phyloP scores from a whole-genome alignment of 1,140 invertebrate species.

The Formica exsecta region DNA sequence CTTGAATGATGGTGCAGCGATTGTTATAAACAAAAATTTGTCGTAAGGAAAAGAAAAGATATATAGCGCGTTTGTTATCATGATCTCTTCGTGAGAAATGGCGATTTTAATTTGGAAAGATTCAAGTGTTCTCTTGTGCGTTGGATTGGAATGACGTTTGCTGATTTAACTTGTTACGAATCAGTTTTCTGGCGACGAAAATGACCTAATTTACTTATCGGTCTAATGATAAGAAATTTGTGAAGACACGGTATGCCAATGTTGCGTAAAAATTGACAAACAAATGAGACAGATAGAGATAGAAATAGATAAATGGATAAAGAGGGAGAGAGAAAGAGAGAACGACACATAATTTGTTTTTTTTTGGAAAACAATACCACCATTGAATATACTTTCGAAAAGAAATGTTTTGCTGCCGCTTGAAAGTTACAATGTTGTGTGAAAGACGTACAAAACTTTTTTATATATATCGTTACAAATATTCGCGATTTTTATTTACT shows the following conservation, averaged over 20 bases:
- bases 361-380: constrained; percentile 34
- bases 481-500: constrained; percentile 27
- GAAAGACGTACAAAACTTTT: constrained; percentile 1
- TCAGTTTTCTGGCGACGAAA: constrained; percentile 24
- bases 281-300: neutral
- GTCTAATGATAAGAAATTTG: constrained; percentile 41
- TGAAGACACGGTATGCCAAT: constrained; percentile 32
- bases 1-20: neutral
- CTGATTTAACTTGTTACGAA: constrained; percentile 30
- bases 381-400: constrained; percentile 10
- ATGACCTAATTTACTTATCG: constrained; percentile 46
- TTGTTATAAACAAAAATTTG: constrained; percentile 9
- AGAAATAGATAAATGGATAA: too few species aligned
- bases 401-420: neutral
- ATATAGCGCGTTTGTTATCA: constrained; percentile 7
- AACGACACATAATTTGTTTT: constrained; percentile 27
- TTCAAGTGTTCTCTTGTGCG: constrained; percentile 15
- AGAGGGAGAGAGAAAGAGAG: neutral
- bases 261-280: constrained; percentile 20
- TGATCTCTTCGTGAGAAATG: constrained; percentile 8
- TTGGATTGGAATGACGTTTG: constrained; percentile 5
- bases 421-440: neutral
- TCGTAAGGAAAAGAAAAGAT: constrained; percentile 8
- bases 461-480: neutral
- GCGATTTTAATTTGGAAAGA: neutral